Conservation (phyloP, 2,797 vertebrate species). For the Columba guinea region DNA sequence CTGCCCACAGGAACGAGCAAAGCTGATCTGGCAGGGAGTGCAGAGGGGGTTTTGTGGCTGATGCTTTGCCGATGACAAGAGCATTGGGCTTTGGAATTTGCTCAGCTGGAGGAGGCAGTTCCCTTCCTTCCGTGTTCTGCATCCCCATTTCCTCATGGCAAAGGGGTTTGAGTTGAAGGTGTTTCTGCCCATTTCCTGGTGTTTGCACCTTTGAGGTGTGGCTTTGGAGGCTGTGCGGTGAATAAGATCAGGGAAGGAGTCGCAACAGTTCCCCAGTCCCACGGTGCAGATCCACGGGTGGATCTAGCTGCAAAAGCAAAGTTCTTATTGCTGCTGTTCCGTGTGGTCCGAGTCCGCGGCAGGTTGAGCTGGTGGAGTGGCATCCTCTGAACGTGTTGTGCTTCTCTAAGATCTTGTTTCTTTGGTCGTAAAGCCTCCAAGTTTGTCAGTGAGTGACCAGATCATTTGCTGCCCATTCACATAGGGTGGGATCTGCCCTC, state of each 20-base stretch:
- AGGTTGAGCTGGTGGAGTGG: background rate
- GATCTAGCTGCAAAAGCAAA: background rate
- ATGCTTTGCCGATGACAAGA: background rate
- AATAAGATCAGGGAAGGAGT: background rate
- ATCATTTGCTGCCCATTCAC: accelerated
- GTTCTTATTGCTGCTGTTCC: background rate
- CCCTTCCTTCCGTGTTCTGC: background rate
- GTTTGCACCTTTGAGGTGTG: background rate
- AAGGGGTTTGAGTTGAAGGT: background rate
- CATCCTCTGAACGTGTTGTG: accelerated
- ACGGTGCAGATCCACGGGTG: background rate
- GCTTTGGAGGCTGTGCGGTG: background rate
- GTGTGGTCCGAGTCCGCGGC: accelerated
- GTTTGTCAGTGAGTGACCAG: background rate
- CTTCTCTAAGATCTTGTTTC: background rate
- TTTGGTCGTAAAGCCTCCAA: background rate
- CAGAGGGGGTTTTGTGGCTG: background rate
- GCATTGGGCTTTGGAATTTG: background rate
- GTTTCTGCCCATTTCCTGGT: background rate
- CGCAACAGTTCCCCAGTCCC: background rate
- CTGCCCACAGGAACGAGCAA: background rate
- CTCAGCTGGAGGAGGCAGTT: background rate
- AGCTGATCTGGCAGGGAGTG: background rate
- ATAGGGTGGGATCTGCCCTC: background rate
- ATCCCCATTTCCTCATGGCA: background rate